These are phyloP conservation scores for Drosophila colorata DNA, from an alignment of 2,888 invertebrate genomes.

Conservation along the genomic window DNA sequence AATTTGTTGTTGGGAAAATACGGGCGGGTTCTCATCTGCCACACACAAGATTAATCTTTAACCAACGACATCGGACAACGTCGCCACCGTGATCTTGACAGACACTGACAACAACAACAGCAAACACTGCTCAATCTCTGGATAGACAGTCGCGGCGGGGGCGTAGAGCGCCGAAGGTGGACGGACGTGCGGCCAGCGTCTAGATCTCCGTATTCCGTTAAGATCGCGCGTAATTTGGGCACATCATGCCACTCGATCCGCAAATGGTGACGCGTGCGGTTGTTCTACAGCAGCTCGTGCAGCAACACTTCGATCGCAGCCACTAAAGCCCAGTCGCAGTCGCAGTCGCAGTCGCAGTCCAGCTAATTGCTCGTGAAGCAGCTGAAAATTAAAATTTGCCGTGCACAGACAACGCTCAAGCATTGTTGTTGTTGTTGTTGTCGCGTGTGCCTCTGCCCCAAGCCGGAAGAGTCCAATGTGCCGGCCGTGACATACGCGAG, in stretches of 20 bases:
- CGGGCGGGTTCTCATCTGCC: slow-evolving; percentile 7
- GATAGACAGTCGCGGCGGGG: background rate
- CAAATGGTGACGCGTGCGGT: slow-evolving; percentile 65
- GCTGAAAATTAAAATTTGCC: slow-evolving; percentile 61
- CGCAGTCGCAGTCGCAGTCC: slow-evolving; percentile 2
- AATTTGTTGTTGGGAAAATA: slow-evolving; percentile 29
- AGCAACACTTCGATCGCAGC: slow-evolving; percentile 18
- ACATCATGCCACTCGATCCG: slow-evolving; percentile 69
- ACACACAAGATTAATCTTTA: slow-evolving; percentile 55
- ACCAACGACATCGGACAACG: slow-evolving; percentile 10
- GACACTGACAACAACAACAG: slow-evolving; percentile 17
- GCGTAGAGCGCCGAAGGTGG: background rate
- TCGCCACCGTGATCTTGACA: slow-evolving; percentile 28
- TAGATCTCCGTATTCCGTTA: slow-evolving; percentile 54
- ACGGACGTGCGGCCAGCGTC: slow-evolving; percentile 8
- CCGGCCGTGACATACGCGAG: slow-evolving; percentile 11
- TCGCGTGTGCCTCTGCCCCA: slow-evolving; percentile 10
- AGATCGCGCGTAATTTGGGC: slow-evolving; percentile 57
- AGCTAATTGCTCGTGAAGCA: slow-evolving; percentile 60
- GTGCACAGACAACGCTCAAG: slow-evolving; percentile 27
- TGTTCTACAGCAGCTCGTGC: slow-evolving; percentile 36
- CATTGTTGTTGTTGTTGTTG: too few relatives aligned
- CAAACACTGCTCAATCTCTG: background rate
- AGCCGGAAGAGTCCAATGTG: slow-evolving; percentile 50
- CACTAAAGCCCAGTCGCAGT: slow-evolving; percentile 12